Evolutionary conservation across 2,113 vertebrate genomes (phyloP).

Genomic region (Callaeas wilsoni): DNA sequence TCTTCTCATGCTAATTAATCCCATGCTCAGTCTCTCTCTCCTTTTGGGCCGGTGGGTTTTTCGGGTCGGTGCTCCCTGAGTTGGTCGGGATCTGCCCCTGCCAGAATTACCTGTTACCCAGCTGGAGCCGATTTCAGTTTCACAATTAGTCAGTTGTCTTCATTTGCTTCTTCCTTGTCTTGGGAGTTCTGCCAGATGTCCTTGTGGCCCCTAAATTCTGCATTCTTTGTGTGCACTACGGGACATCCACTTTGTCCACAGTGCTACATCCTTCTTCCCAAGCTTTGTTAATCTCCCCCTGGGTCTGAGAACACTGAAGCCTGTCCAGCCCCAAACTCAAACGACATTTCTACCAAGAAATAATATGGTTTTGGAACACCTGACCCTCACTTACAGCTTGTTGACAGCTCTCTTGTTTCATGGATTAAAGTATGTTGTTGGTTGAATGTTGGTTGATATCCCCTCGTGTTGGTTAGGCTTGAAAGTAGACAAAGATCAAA

Average conservation of each 20-base stretch:
- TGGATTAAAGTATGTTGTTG: too few species aligned
- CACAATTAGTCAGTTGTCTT: not conserved
- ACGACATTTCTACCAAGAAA: not conserved
- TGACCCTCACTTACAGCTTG: not conserved
- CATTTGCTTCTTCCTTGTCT: not conserved
- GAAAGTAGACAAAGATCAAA: not conserved
- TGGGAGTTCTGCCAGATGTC: not conserved
- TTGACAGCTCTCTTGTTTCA: not conserved
- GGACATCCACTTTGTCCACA: not conserved
- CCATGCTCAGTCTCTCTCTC: not conserved
- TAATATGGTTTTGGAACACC: not conserved
- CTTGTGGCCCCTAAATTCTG: not conserved
- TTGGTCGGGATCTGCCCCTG: too few species aligned
- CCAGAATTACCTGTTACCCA: fast-evolving
- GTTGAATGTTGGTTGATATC: too few species aligned
- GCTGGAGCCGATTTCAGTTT: not conserved
- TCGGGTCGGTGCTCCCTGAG: fast-evolving
- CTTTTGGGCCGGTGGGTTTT: not conserved
- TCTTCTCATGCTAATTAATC: fast-evolving
- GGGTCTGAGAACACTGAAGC: fast-evolving
- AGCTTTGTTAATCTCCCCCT: too few species aligned
- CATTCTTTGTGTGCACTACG: fast-evolving
- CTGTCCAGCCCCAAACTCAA: not conserved
- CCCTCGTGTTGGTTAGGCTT: not conserved
- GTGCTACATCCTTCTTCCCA: not conserved